Base-by-base conservation (phyloP, 2,113 vertebrate species). In the Artemisiospiza belli region DNA sequence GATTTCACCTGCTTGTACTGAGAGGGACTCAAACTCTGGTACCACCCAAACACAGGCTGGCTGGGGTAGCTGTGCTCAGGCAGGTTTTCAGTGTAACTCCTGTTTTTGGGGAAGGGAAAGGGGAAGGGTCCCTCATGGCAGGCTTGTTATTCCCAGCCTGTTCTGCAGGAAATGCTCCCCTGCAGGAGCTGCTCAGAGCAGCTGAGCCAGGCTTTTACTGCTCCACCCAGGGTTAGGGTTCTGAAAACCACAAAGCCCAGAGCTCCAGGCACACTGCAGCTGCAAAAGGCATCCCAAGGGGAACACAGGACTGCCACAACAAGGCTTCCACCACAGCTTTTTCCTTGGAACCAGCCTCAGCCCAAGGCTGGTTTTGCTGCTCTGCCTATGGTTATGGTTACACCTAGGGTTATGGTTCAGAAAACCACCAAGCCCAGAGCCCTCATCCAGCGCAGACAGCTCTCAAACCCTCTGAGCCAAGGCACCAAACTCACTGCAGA, bases 111-210 rank as follows among this genome's bases (percentile, higher is more conserved):
- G 9, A 39, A 39, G 12, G 3, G n/a, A n/a, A 27, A 57, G 30
- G 25, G 30, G 23, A 20, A 63, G 30, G 30, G 25, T 5, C 20
- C 13, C 4, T 3, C 5, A 0, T 1, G 6, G 11, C 7, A 22
- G 57, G 15, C 5, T 2, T 1, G 0, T 5, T 8, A 2, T 16
- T 24, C 33, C n/a, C 51, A 20, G 41, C 2, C 51, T 15, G 30
- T 1, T 12, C 21, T 10, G 61, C 75, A 57, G 57, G 55, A 67
- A 63, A 33, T 0, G 13, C 58, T 59, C 18, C 3, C 35, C 5
- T 16, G 0, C 67, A 43, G 30, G 0, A 46, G 47, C 64, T n/a
- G 11, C 46, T 11, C 1, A 0, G 39, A 43, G 59, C 30, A 3
- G 35, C 3, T 7, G 37, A 69, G 80, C 44, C 57, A 37, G n/a